Evolutionary conservation across 2,888 invertebrate species (phyloP).

Genomic region (Temnothorax rugatulus): DNA sequence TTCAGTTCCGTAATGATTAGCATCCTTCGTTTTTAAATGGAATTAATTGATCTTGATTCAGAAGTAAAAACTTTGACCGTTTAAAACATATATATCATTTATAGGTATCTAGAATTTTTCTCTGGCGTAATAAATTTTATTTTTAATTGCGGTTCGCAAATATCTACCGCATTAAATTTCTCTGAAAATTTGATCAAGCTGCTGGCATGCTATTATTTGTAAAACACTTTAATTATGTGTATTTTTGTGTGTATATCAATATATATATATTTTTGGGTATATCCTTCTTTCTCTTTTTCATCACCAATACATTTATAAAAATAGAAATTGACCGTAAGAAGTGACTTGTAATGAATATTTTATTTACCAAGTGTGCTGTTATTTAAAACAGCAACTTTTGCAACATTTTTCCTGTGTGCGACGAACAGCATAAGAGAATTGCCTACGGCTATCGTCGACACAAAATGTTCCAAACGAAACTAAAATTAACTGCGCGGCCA

Average conservation of each 20-base stretch:
- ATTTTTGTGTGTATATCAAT: neutral
- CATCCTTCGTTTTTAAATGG: neutral
- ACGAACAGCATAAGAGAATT: constrained; percentile 40
- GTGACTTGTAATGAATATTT: neutral
- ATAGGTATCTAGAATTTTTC: neutral
- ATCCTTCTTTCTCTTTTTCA: neutral
- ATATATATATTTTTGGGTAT: neutral
- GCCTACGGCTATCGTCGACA: constrained; percentile 50
- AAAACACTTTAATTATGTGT: neutral
- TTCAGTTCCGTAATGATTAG: neutral
- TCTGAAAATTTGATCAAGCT: constrained; percentile 14
- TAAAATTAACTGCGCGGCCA: constrained; percentile 53
- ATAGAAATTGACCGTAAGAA: neutral
- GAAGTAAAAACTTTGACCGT: neutral
- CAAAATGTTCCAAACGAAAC: constrained; percentile 55
- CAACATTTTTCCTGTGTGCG: constrained; percentile 10
- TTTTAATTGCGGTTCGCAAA: neutral
- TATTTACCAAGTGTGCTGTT: neutral
- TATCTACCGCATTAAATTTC: neutral
- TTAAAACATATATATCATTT: neutral
- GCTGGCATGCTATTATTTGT: constrained; percentile 19
- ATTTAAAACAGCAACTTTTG: constrained; percentile 22
- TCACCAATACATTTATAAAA: too few relatives aligned
- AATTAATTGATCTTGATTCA: neutral
- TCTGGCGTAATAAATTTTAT: neutral